Conservation (phyloP, 2,113 vertebrate genomes). For the Cynoglossus semilaevis region DNA sequence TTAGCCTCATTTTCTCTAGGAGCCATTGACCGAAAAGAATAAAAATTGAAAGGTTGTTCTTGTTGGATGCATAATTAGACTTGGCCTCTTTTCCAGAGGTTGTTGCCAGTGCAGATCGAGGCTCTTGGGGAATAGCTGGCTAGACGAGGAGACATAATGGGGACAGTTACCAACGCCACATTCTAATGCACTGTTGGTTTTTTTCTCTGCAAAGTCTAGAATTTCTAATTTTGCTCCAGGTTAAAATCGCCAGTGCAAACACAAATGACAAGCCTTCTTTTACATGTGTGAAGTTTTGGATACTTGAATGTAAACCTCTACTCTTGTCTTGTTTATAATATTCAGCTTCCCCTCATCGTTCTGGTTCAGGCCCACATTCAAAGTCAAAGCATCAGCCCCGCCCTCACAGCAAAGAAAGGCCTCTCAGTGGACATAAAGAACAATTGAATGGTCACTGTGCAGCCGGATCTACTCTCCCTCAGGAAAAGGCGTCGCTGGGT, state of each 20-base stretch:
- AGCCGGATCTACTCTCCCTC: constrained; percentile 18
- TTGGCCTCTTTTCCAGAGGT: constrained; percentile 48
- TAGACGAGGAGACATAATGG: constrained; percentile 11
- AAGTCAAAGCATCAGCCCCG: constrained; percentile 62
- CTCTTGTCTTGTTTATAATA: constrained; percentile 4
- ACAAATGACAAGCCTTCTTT: too few species aligned
- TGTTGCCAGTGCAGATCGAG: constrained; percentile 18
- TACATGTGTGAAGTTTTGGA: constrained; percentile 2
- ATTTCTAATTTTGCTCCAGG: background rate
- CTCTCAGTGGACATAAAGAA: constrained; percentile 25
- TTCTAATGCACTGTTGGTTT: constrained; percentile 34
- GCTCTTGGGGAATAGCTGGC: constrained; percentile 10
- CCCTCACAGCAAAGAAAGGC: constrained; percentile 68
- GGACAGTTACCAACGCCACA: constrained; percentile 1
- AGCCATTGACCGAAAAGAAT: constrained; percentile 60
- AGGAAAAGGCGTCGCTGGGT: constrained; percentile 22
- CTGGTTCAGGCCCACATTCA: constrained; percentile 77
- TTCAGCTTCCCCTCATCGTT: constrained; percentile 64
- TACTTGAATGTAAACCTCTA: too few species aligned
- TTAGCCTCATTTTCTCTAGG: constrained; percentile 14
- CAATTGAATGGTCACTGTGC: constrained; percentile 53
- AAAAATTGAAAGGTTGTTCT: constrained; percentile 55
- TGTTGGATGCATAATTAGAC: constrained; percentile 54
- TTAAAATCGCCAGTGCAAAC: constrained; percentile 14
- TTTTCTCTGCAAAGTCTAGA: constrained; percentile 37